Base-by-base conservation (phyloP, 2,113 vertebrate species). In the Oncorhynchus nerka region DNA sequence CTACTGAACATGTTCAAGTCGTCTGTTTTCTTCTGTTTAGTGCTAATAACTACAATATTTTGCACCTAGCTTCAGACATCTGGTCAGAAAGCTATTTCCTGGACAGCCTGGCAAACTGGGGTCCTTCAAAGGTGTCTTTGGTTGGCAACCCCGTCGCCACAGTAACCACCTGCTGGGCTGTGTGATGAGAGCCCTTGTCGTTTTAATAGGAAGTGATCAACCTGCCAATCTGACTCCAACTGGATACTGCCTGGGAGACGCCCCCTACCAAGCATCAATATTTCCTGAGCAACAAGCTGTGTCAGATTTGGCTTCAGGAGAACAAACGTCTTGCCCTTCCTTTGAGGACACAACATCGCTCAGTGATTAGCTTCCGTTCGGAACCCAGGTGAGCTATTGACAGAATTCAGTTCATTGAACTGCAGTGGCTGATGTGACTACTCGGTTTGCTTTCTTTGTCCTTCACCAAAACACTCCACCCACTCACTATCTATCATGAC, bases 141-240 rank as follows among this genome's bases (percentile, higher is more conserved):
- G 48, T 59, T 73, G 77, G 72, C 5, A 32, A 75, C 59, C 22
- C 28, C 45, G 78, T 82, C 70, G n/a, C 74, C 19, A 12, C 76
- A 70, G 78, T 70, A 83, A 69, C 73, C 69, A 64, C 20, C 74
- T 7, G 16, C 70, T 48, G 70, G 59, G n/a, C 49, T 3, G 6
- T 55, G 32, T 59, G 64, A 81, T 73, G 68, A 83, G 78, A 73
- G 68, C 59, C 49, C n/a, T 11, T 79, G 79, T 76, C 72, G 71
- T 75, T 55, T 73, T 69, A 69, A 71, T 59, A 45, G 65, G 26
- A 72, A 73, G 61, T 70, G 67, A 16, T 70, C 68, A 65, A 16
- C 68, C 48, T 70, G 68, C 48, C 73, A 78, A 71, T 73, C 45
- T 62, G 68, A 12, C 30, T 75, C 64, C 0, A 22, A 22, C 30